phyloP scores from a whole-genome alignment of 1,140 invertebrate genomes.

The Chlorops oryzae region DNA sequence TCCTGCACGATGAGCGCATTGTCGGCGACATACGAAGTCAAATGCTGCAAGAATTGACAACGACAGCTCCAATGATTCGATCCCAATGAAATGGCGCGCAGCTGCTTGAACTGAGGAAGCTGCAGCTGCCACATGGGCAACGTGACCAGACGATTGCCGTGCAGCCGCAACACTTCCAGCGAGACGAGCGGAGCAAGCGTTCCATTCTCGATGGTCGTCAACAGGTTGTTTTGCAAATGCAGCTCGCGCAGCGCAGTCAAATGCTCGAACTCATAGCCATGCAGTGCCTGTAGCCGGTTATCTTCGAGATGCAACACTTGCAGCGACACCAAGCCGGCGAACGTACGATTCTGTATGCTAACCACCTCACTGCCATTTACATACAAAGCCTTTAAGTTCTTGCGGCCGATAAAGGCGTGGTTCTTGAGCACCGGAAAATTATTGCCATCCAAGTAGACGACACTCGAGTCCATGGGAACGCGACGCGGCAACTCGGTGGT shows the following conservation, averaged over 20 bases:
- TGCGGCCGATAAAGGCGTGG: conserved; percentile 85
- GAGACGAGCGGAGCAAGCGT: conserved; percentile 72
- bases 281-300: conserved; percentile 71
- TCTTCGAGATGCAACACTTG: conserved; percentile 78
- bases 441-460: conserved; percentile 87
- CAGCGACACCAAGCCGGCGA: conserved; percentile 78
- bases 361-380: conserved; percentile 81
- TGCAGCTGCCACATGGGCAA: conserved; percentile 80
- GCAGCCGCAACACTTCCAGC: conserved; percentile 72
- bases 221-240: conserved; percentile 80
- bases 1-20: conserved; percentile 75
- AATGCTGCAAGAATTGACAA: conserved; percentile 80
- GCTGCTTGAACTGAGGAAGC: conserved; percentile 46
- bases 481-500: conserved; percentile 70
- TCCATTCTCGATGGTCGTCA: conserved; percentile 70
- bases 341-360: conserved; percentile 84
- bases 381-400: conserved; percentile 78
- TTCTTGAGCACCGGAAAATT: conserved; percentile 75
- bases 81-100: conserved; percentile 67
- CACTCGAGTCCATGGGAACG: conserved; percentile 90
- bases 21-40: conserved; percentile 76
- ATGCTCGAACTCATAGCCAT: conserved; percentile 86
- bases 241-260: conserved; percentile 72
- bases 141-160: conserved; percentile 75
- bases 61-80: conserved; percentile 85